phyloP scores from a whole-genome alignment of 2,888 invertebrate species.

The Platycheirus rosarum region DNA sequence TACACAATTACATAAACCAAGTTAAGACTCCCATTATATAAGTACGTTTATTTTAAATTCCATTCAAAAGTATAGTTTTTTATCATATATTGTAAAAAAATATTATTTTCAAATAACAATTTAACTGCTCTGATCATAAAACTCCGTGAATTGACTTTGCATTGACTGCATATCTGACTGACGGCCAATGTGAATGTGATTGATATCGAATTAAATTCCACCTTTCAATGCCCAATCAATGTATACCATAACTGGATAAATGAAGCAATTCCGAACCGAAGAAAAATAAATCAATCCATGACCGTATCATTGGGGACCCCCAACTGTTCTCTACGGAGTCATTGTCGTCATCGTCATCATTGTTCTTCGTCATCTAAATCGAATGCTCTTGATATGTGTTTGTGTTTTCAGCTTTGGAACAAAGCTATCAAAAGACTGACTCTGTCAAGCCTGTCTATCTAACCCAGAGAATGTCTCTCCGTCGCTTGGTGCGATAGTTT shows the following conservation, averaged over 20 bases:
- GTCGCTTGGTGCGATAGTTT: too few species aligned
- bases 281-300: slow-evolving; percentile 62
- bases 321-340: slow-evolving; percentile 26
- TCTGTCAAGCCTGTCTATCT: slow-evolving; percentile 32
- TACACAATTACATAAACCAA: too few species aligned
- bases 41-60: too few species aligned
- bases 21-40: too few species aligned
- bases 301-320: slow-evolving; percentile 28
- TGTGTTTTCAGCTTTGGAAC: slow-evolving; percentile 27
- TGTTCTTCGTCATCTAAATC: slow-evolving; percentile 39
- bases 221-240: slow-evolving; percentile 51
- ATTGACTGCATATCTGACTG: too few species aligned
- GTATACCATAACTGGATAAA: slow-evolving; percentile 60
- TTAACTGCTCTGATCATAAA: too few species aligned
- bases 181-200: too few species aligned
- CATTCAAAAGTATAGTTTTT: too few species aligned
- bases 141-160: too few species aligned
- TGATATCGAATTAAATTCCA: slow-evolving; percentile 46
- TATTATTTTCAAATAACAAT: too few species aligned
- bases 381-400: slow-evolving; percentile 28
- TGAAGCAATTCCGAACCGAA: slow-evolving; percentile 40
- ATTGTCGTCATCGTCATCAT: slow-evolving; percentile 20
- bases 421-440: slow-evolving; percentile 12
- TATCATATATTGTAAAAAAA: too few species aligned
- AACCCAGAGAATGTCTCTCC: slow-evolving; percentile 37